Evolutionary conservation across 1,140 invertebrate genomes (phyloP).

Genomic region (Arion vulgaris): DNA sequence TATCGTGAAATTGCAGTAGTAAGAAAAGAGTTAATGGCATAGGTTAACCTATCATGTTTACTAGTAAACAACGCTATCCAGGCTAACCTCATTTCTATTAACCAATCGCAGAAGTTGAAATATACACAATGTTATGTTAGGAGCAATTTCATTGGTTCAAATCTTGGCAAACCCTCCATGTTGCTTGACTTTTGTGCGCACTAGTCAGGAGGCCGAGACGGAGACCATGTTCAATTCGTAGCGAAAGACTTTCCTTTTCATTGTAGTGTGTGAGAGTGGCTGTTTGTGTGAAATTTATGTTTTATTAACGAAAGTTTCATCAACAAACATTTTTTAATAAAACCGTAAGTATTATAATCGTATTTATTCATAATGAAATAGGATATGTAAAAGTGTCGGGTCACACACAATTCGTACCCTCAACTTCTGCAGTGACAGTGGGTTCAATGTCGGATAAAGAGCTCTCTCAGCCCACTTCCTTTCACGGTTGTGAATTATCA

Average conservation of each 20-base stretch:
- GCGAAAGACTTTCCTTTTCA: background rate
- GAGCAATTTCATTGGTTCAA: background rate
- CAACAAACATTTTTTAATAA: background rate
- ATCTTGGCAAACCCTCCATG: background rate
- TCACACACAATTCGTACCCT: too few relatives aligned
- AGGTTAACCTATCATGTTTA: background rate
- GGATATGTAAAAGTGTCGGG: too few relatives aligned
- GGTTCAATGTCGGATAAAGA: too few relatives aligned
- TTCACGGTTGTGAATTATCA: too few relatives aligned
- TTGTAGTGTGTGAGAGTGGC: conserved; percentile 31
- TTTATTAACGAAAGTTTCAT: conserved; percentile 35
- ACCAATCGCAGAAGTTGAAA: background rate
- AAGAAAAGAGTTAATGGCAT: too few relatives aligned
- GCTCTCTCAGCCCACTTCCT: too few relatives aligned
- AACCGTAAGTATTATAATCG: background rate
- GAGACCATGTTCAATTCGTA: background rate
- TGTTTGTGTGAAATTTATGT: conserved; percentile 37
- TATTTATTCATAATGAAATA: too few relatives aligned
- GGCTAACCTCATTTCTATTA: background rate
- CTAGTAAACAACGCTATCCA: background rate
- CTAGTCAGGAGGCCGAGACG: background rate
- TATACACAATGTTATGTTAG: background rate
- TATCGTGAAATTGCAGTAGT: too few relatives aligned
- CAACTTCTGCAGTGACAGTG: too few relatives aligned
- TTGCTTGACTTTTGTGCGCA: background rate